Conservation (phyloP, 2,797 vertebrate genomes). For the Myotis daubentonii region DNA sequence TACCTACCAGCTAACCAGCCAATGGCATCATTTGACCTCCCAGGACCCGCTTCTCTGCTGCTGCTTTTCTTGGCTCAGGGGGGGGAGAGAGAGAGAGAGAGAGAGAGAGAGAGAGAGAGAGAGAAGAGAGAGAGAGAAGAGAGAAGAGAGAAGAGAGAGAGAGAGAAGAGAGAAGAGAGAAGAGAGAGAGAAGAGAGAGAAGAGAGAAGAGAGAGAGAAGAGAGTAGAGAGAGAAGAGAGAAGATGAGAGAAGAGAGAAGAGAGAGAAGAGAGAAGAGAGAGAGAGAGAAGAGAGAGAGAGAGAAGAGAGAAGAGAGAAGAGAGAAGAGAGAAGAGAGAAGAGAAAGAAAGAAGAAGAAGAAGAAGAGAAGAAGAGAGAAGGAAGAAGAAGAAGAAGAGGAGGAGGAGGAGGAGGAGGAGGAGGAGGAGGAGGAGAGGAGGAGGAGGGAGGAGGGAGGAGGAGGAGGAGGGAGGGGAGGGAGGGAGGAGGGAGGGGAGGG, state of each 20-base stretch:
- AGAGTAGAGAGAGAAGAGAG: neutral
- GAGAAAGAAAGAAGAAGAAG: no score
- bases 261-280: neutral
- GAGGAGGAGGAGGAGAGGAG: no score
- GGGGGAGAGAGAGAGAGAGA: neutral
- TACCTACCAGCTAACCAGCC: neutral
- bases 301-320: no score
- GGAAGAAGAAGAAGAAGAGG: no score
- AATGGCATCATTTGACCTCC: rapidly evolving
- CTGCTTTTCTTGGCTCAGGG: neutral
- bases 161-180: neutral
- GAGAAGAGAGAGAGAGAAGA: neutral
- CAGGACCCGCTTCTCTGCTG: neutral
- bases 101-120: no score
- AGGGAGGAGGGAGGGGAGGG: no score
- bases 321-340: no score
- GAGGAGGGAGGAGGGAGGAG: no score
- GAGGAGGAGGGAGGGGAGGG: no score
- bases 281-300: neutral
- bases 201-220: neutral
- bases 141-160: neutral
- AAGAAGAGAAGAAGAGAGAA: no score
- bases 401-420: no score
- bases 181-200: neutral
- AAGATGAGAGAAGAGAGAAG: no score